Percentiles rank a stretch among this genome's conserved stretches.
phyloP scores from a whole-genome alignment of 2,888 invertebrate genomes.

The Chromoteleia sp. region DNA sequence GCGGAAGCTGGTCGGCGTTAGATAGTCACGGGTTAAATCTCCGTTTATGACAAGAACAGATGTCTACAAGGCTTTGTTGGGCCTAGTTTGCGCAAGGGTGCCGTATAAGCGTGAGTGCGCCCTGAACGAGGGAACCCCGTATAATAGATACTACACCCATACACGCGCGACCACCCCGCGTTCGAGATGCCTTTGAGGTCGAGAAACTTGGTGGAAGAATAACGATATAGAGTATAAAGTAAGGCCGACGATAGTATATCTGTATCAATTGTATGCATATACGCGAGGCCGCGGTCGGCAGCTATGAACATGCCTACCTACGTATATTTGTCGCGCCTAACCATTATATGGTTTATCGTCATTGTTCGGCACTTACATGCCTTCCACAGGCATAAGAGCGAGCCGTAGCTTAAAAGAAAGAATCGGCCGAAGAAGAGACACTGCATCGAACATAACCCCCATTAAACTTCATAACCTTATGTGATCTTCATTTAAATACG shows the following conservation, averaged over 20 bases:
- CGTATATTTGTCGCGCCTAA: conserved; percentile 82
- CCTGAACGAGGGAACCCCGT: conserved; percentile 48
- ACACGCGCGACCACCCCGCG: conserved; percentile 65
- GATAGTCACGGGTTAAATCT: conserved; percentile 78
- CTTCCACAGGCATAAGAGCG: conserved; percentile 49
- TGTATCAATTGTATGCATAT: conserved; percentile 85
- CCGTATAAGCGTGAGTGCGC: conserved; percentile 78
- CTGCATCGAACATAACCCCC: conserved; percentile 75
- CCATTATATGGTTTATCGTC: conserved; percentile 83
- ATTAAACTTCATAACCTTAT: conserved; percentile 81
- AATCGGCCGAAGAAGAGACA: conserved; percentile 64
- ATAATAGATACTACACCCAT: conserved; percentile 66
- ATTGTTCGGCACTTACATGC: conserved; percentile 79
- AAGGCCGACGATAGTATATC: conserved; percentile 83
- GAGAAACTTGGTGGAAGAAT: conserved; percentile 72
- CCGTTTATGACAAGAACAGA: conserved; percentile 84
- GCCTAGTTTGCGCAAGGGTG: conserved; percentile 81
- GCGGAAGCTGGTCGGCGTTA: conserved; percentile 59
- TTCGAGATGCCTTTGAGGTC: conserved; percentile 58
- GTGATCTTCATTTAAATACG: conserved; percentile 84
- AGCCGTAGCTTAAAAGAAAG: conserved; percentile 51
- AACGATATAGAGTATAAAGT: conserved; percentile 75
- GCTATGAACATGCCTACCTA: conserved; percentile 72
- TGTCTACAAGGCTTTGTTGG: conserved; percentile 83
- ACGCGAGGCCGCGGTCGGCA: conserved; percentile 70